Evolutionary conservation across 2,888 invertebrate genomes (phyloP).

Genomic region (Cosmia pyralina): DNA sequence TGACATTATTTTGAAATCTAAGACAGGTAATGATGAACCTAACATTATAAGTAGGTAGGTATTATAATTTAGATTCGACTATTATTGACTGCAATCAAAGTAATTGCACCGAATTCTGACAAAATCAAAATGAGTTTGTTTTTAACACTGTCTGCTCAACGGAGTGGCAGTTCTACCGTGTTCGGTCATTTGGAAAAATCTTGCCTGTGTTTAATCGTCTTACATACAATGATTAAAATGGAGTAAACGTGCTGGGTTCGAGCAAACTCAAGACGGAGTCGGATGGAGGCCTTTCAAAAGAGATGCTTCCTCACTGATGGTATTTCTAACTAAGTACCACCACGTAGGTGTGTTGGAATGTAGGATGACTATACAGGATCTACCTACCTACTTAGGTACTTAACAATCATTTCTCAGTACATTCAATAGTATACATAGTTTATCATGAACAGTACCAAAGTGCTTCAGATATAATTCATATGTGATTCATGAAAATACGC

Average conservation of each 20-base stretch:
- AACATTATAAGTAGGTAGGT: neutral
- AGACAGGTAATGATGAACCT: neutral
- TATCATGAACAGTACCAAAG: conserved; percentile 38
- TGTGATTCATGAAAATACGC: conserved; percentile 59
- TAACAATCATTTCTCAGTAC: conserved; percentile 41
- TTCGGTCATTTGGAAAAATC: neutral
- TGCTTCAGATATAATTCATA: conserved; percentile 51
- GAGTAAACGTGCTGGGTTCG: neutral
- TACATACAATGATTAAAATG: neutral
- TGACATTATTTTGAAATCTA: neutral
- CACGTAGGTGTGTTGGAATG: neutral
- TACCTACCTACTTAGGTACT: conserved; percentile 1
- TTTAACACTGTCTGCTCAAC: neutral
- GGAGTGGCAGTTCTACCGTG: neutral
- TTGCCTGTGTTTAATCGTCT: neutral
- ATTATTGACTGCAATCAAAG: neutral
- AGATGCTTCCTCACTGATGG: neutral
- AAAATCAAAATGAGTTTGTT: neutral
- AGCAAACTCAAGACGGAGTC: neutral
- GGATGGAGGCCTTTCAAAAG: neutral
- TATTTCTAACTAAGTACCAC: neutral
- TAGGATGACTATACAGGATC: conserved; percentile 19
- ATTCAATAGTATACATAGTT: conserved; percentile 22
- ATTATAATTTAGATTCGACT: neutral
- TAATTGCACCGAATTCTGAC: neutral